phyloP scores from a whole-genome alignment of 1,140 invertebrate genomes.

The silkworm (Bombyx mori) region ASM3026992v2 NC_085129.1:15926501-15927000 shows the following conservation, averaged over 20 bases:
- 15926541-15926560: conserved; percentile 3
- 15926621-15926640: conserved; percentile 38
- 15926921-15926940: too few species aligned
- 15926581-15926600: conserved; percentile 27
- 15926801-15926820: too few species aligned
- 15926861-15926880: too few species aligned
- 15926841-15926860: not conserved
- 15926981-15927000: too few species aligned
- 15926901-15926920: too few species aligned
- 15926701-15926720: conserved; percentile 51
- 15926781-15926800: too few species aligned
- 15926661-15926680: conserved; percentile 37
- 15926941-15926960: too few species aligned
- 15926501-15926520: conserved; percentile 80
- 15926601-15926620: conserved; percentile 45
- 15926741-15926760: too few species aligned
- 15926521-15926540: conserved; percentile 72
- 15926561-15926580: conserved; percentile 19
- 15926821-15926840: too few species aligned
- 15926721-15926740: not conserved
- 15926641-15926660: conserved; percentile 44
- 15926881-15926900: too few species aligned
- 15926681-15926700: conserved; percentile 49
- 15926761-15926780: not conserved
- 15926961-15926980: too few species aligned